Base-by-base conservation (phyloP, 2,113 vertebrate species). In the Chascanopsetta lugubris region DNA sequence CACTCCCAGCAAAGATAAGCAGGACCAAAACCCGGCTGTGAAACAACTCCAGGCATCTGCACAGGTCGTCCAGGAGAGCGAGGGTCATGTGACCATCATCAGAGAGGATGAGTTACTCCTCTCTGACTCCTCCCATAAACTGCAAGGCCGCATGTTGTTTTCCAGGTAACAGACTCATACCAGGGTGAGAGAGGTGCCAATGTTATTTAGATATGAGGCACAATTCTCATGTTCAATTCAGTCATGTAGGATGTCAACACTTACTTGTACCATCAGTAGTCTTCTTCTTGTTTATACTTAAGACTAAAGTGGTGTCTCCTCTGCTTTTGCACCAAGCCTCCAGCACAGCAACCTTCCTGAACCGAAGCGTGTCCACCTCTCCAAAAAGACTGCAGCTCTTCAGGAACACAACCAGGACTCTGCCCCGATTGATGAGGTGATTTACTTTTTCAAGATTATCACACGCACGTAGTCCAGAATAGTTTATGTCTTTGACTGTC, bases 101-200 rank as follows among this genome's bases (percentile, higher is more conserved):
- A 87, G 86, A 76, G 90, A 93, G 61, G 91, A 92, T 9, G 81
- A 90, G 42, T 40, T 94, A 21, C 38, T 90, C 15, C 59, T 94
- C n/a, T 87, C 86, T 62, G 90, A 89, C 79, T 58, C 70, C 56
- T 70, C 79, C 4, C 79, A 53, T 54, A 87, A 64, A 32, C 71
- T 88, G 32, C 79, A 80, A 13, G 76, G 77, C 8, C 76, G 61
- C 64, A 83, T 69, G 30, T 70, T 87, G 59, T 82, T 76, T 50
- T 84, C 85, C 67, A 90, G 91, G 92, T 93, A 89, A 74, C 38
- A 29, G 40, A 18, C 21, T 32, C 6, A 8, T 3, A 53, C n/a
- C n/a, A 4, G 21, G 20, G 10, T 3, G 1, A 45, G 24, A 49
- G 51, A 38, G 13, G 36, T 21, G 20, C 8, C 2, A 24, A 6